Conservation (phyloP, 2,797 vertebrate genomes). For the Telmatherina bonti region DNA sequence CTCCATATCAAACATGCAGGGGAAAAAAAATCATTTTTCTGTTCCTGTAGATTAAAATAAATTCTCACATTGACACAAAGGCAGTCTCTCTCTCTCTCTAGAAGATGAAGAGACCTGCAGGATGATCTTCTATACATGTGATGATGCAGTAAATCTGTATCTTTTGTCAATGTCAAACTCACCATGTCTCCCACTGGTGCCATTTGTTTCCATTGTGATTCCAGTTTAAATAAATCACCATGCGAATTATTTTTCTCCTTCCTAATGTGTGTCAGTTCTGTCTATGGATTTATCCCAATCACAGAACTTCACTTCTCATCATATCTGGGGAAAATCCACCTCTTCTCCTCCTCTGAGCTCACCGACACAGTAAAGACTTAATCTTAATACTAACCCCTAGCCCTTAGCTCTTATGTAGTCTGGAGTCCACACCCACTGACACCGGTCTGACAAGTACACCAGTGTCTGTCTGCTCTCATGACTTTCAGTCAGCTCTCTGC, state of each 20-base stretch:
- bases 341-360: slow-evolving; percentile 11
- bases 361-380: slow-evolving; percentile 29
- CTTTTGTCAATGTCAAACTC: slow-evolving; percentile 45
- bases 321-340: slow-evolving; percentile 1
- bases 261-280: background rate
- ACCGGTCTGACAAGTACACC: slow-evolving; percentile 77
- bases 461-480: slow-evolving; percentile 25
- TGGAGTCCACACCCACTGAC: slow-evolving; percentile 74
- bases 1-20: background rate
- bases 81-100: background rate
- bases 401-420: slow-evolving; percentile 18
- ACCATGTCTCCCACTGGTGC: slow-evolving; percentile 52
- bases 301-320: slow-evolving; percentile 8
- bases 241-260: background rate
- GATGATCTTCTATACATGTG: background rate
- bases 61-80: background rate
- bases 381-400: slow-evolving; percentile 15
- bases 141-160: slow-evolving; percentile 1
- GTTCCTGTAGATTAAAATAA: background rate
- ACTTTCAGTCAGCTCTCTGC: slow-evolving; percentile 11
- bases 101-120: background rate
- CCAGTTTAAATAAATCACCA: slow-evolving; percentile 27
- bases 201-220: slow-evolving; percentile 66
- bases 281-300: background rate
- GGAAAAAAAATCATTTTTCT: background rate